Base-by-base conservation (phyloP, 2,113 vertebrate species). In the Holacanthus passer region DNA sequence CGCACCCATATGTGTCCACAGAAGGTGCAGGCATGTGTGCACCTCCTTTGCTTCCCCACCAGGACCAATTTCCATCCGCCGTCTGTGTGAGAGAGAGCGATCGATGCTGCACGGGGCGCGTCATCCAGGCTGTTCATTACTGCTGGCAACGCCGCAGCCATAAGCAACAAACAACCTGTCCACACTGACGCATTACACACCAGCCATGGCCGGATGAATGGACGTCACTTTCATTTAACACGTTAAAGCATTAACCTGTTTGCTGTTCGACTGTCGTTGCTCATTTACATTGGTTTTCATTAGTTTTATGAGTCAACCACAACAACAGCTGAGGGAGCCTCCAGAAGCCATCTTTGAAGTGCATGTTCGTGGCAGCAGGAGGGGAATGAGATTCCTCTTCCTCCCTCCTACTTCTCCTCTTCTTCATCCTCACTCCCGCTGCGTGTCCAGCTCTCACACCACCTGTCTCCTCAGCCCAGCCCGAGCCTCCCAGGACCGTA, bases 1-100 rank as follows among this genome's bases (percentile, higher is more conserved):
- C 71, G 47, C 56, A 76, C 86, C 89, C 91, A 92, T 93, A 93
- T 92, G 90, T 77, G 79, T 81, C 90, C 66, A 86, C 93, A 93
- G 92, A 93, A 91, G 92, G 91, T 53, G 73, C 63, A 90, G 88
- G 88, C 89, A 85, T 92, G 85, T 89, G 88, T 84, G 89, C 77
- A 29, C 82, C 84, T 77, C 88, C 88, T 82, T 67, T 63, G 63
- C 80, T 35, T 75, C 79, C 89, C 87, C 90, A 82, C 77, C 85
- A 89, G 83, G 84, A 86, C 88, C 87, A 88, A 93, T 94, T 91
- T 90, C 88, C 86, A 87, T 87, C 74, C 73, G 24, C 92, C 86
- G 86, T 88, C 91, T 92, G 90, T 89, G 89, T 84, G 85, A 85
- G 83, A 67, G 88, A n/a, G 81, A 12, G 73, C 41, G 64, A 92